These are phyloP conservation scores for Heterochromis multidens DNA, from an alignment of 2,113 vertebrate genomes.

Conservation along the genomic window DNA sequence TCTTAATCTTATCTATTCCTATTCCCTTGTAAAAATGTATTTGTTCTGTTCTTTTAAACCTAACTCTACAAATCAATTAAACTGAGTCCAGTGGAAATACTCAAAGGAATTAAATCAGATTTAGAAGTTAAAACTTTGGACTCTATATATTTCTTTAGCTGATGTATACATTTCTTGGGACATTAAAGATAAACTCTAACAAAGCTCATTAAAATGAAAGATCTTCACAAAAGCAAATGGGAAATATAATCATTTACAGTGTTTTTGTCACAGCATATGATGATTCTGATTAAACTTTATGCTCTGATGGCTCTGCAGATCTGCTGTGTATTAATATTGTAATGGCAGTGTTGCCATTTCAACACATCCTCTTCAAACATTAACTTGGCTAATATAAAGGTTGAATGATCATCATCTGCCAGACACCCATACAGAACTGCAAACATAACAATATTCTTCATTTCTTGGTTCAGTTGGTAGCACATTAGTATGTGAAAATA, in stretches of 20 bases:
- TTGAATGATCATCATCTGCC: constrained; percentile 6
- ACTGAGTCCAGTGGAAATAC: background rate
- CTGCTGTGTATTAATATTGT: constrained; percentile 28
- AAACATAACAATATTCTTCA: constrained; percentile 35
- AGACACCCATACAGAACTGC: constrained; percentile 12
- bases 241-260: constrained; percentile 35
- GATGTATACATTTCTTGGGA: constrained; percentile 8
- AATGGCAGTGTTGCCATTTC: constrained; percentile 24
- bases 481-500: background rate
- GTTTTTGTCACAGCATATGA: constrained; percentile 24
- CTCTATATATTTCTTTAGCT: background rate
- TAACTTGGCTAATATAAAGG: constrained; percentile 22
- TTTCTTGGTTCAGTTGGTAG: constrained; percentile 21
- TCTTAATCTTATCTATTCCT: background rate
- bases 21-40: background rate
- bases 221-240: constrained; percentile 39
- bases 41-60: background rate
- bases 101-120: background rate
- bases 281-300: constrained; percentile 50
- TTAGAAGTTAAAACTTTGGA: background rate
- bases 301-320: constrained; percentile 25
- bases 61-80: background rate
- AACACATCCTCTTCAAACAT: constrained; percentile 18
- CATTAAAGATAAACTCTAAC: constrained; percentile 24
- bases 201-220: constrained; percentile 47